Conservation (phyloP, 2,888 invertebrate species). For the Formica aserva region DNA sequence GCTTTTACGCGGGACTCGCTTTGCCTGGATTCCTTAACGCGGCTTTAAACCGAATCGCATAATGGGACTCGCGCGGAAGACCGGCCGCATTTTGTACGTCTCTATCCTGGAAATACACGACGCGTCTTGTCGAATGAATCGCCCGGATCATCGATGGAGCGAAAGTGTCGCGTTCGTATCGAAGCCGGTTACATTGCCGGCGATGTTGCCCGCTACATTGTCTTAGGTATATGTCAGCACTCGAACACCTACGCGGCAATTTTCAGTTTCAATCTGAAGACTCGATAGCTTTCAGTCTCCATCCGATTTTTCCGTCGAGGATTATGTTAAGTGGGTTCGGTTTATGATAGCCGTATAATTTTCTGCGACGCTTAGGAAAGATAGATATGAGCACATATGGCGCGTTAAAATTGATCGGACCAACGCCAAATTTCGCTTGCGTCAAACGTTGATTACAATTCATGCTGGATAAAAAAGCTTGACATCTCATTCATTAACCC, state of each 20-base stretch:
- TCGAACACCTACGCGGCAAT: slow-evolving; percentile 29
- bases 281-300: slow-evolving; percentile 4
- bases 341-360: not conserved
- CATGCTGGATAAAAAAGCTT: not conserved
- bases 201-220: slow-evolving; percentile 24
- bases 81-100: slow-evolving; percentile 19
- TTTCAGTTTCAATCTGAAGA: slow-evolving; percentile 1
- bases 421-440: not conserved
- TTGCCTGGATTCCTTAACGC: slow-evolving; percentile 61
- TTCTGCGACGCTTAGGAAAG: not conserved
- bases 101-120: not conserved
- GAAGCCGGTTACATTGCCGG: slow-evolving; percentile 26
- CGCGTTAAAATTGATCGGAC: not conserved
- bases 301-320: not conserved
- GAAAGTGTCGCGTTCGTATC: slow-evolving; percentile 32
- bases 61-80: slow-evolving; percentile 45
- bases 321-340: not conserved
- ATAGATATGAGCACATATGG: not conserved
- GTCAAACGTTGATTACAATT: not conserved
- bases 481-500: not conserved
- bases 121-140: not conserved
- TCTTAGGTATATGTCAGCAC: slow-evolving; percentile 18
- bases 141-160: not conserved
- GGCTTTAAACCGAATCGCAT: slow-evolving; percentile 52
- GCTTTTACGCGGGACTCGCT: slow-evolving; percentile 20